phyloP scores from a whole-genome alignment of 2,797 vertebrate species.

The Peromyscus nudipes region DNA sequence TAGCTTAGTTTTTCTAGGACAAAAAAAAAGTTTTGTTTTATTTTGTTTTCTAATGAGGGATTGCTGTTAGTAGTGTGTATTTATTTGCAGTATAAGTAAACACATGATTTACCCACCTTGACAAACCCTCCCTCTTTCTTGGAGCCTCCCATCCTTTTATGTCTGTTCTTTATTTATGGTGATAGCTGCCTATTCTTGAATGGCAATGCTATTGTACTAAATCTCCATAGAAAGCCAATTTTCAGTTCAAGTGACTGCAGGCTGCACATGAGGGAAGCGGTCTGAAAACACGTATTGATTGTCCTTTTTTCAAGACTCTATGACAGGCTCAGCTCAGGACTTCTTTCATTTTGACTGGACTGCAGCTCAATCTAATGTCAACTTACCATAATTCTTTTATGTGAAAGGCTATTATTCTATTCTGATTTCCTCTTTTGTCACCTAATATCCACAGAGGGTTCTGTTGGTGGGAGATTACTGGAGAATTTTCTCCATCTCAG shows the following conservation, averaged over 20 bases:
- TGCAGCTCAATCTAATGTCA: slow-evolving; percentile 81
- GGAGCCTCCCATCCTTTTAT: slow-evolving; percentile 66
- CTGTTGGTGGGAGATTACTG: slow-evolving; percentile 80
- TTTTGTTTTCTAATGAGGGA: slow-evolving; percentile 71
- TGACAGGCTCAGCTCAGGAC: slow-evolving; percentile 76
- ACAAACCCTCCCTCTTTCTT: slow-evolving; percentile 67
- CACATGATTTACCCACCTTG: slow-evolving; percentile 77
- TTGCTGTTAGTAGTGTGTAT: slow-evolving; percentile 62
- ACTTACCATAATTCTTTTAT: slow-evolving; percentile 84
- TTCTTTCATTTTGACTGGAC: slow-evolving; percentile 76
- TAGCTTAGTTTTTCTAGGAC: not conserved
- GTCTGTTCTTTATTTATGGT: slow-evolving; percentile 79
- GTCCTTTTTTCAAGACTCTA: slow-evolving; percentile 67
- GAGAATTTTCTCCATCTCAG: slow-evolving; percentile 78
- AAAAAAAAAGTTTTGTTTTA: not conserved
- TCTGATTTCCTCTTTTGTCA: slow-evolving; percentile 73
- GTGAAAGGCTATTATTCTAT: slow-evolving; percentile 76
- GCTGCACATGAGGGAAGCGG: slow-evolving; percentile 64
- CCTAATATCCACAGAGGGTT: slow-evolving; percentile 79
- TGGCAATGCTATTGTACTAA: slow-evolving; percentile 80
- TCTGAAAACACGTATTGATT: slow-evolving; percentile 74
- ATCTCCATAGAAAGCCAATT: slow-evolving; percentile 84
- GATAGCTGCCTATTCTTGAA: slow-evolving; percentile 77
- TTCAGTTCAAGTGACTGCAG: slow-evolving; percentile 72
- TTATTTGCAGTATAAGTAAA: slow-evolving; percentile 77